Conservation (phyloP, 1,140 invertebrate genomes). For the Cyphomyrmex costatus region DNA sequence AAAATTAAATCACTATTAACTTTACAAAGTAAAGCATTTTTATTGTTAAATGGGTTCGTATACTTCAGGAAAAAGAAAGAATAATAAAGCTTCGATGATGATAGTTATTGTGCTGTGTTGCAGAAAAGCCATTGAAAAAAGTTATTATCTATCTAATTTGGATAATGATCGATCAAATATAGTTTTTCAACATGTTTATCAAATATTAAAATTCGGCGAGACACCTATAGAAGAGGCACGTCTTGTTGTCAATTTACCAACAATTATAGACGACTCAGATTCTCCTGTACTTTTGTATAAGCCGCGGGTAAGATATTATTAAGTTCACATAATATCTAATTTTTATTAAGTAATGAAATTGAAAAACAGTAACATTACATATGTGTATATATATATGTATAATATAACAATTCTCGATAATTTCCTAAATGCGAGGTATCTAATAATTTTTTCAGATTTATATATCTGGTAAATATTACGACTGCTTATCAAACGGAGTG, state of each 20-base stretch:
- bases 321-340: neutral
- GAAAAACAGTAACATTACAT: neutral
- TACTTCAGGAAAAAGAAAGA: neutral
- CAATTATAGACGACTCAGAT: conserved; percentile 32
- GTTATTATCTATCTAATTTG: conserved; percentile 73
- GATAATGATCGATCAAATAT: conserved; percentile 62
- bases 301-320: conserved; percentile 68
- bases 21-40: conserved; percentile 75
- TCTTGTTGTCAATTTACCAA: conserved; percentile 72
- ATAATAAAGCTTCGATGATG: neutral
- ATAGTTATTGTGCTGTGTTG: conserved; percentile 58
- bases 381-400: too few species aligned
- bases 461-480: conserved; percentile 62
- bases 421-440: neutral
- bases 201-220: conserved; percentile 78
- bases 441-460: conserved; percentile 67
- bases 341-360: neutral
- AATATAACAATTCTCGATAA: neutral
- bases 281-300: conserved; percentile 64
- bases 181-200: conserved; percentile 78
- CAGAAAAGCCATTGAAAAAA: conserved; percentile 82
- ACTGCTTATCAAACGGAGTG: conserved; percentile 57
- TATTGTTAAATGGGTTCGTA: conserved; percentile 82
- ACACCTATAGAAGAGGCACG: conserved; percentile 78
- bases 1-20: conserved; percentile 70